phyloP scores from a whole-genome alignment of 2,888 invertebrate genomes.

The Diarsia rubi region DNA sequence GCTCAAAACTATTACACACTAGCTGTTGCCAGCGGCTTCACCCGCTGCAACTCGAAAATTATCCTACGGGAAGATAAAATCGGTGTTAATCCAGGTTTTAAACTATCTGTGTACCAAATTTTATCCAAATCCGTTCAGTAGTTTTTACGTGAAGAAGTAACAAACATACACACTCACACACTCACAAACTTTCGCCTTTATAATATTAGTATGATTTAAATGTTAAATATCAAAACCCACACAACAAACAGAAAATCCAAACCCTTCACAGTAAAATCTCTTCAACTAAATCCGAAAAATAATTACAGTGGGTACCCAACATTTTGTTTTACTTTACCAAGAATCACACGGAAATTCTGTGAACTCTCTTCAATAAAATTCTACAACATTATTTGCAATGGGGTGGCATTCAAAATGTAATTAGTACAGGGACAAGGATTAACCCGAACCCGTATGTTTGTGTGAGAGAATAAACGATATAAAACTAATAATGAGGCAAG shows the following conservation, averaged over 20 bases:
- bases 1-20: constrained; percentile 1
- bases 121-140: too few relatives aligned
- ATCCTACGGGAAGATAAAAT: too few relatives aligned
- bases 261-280: constrained; percentile 16
- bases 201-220: too few relatives aligned
- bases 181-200: too few relatives aligned
- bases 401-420: constrained; percentile 71
- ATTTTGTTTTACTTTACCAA: constrained; percentile 35
- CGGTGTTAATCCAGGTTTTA: too few relatives aligned
- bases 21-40: too few relatives aligned
- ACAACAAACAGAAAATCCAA: constrained; percentile 8
- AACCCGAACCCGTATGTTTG: constrained; percentile 50
- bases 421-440: constrained; percentile 66
- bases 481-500: constrained; percentile 63
- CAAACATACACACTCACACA: too few relatives aligned
- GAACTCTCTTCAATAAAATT: constrained; percentile 62
- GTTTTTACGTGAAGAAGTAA: too few relatives aligned
- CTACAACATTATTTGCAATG: constrained; percentile 59
- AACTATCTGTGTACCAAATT: too few relatives aligned
- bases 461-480: constrained; percentile 55
- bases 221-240: constrained; percentile 16
- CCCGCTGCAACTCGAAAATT: too few relatives aligned
- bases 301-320: constrained; percentile 36
- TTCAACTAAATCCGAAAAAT: constrained; percentile 30
- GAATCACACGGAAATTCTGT: constrained; percentile 43